Conservation (phyloP, 2,797 vertebrate genomes). For the Lutjanus argentimaculatus region DNA sequence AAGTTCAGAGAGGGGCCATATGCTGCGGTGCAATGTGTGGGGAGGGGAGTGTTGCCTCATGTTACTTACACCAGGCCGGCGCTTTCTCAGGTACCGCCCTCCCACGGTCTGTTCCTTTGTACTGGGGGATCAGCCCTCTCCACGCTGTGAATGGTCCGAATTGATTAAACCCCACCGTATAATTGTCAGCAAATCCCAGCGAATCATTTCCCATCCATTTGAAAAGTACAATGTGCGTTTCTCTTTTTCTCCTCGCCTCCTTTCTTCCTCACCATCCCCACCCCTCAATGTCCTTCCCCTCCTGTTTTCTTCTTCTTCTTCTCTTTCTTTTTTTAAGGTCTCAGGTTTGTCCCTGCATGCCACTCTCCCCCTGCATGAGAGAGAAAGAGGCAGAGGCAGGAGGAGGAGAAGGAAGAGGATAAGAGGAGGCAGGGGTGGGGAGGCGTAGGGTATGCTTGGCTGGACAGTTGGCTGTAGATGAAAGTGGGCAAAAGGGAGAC, state of each 20-base stretch:
- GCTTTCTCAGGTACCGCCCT: slow-evolving; percentile 96
- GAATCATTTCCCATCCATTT: slow-evolving; percentile 94
- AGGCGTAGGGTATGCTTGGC: slow-evolving; percentile 79
- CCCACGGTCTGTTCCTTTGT: slow-evolving; percentile 92
- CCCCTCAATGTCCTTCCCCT: slow-evolving; percentile 69
- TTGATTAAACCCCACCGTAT: slow-evolving; percentile 94
- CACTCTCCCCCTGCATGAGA: slow-evolving; percentile 66
- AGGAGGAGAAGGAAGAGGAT: slow-evolving; percentile 71
- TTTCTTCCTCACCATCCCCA: slow-evolving; percentile 74
- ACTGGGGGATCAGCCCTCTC: slow-evolving; percentile 94
- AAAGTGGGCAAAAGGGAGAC: slow-evolving; percentile 82
- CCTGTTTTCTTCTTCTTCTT: slow-evolving; percentile 64
- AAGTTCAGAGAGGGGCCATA: slow-evolving; percentile 98
- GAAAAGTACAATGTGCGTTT: slow-evolving; percentile 91
- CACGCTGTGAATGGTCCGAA: slow-evolving; percentile 95
- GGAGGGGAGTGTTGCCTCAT: slow-evolving; percentile 92
- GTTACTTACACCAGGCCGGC: slow-evolving; percentile 94
- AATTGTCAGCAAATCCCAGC: slow-evolving; percentile 94
- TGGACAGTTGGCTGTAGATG: slow-evolving; percentile 83
- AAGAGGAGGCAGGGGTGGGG: slow-evolving; percentile 69
- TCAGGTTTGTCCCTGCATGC: slow-evolving; percentile 79
- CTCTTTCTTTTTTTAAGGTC: slow-evolving; percentile 72
- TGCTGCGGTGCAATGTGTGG: slow-evolving; percentile 90
- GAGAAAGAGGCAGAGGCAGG: slow-evolving; percentile 54
- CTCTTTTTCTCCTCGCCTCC: slow-evolving; percentile 78